phyloP scores from a whole-genome alignment of 1,140 invertebrate species.

The Mizuhopecten yessoensis region DNA sequence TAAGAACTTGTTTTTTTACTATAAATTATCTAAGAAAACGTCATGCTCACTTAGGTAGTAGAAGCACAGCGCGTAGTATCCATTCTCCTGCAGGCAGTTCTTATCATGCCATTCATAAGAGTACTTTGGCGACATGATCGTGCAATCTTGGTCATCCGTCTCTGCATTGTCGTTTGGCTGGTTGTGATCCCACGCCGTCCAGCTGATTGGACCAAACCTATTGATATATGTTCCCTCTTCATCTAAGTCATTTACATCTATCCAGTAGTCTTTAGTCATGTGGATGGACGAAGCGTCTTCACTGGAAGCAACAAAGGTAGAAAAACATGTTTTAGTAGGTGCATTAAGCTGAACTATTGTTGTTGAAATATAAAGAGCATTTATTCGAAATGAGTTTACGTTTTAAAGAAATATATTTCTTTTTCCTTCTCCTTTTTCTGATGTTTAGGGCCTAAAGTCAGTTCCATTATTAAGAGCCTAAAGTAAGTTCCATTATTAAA shows the following conservation, averaged over 20 bases:
- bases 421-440: too few species aligned
- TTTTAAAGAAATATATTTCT: too few species aligned
- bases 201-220: background rate
- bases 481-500: too few species aligned
- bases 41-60: background rate
- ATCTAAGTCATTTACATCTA: background rate
- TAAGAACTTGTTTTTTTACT: too few species aligned
- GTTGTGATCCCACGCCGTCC: background rate
- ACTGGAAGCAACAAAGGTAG: background rate
- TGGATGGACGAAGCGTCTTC: background rate
- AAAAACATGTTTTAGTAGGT: too few species aligned
- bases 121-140: background rate
- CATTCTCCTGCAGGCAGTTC: background rate
- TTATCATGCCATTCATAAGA: background rate
- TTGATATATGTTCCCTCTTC: background rate
- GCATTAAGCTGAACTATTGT: too few species aligned
- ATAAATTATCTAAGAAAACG: too few species aligned
- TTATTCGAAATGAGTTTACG: too few species aligned
- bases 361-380: too few species aligned
- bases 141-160: background rate
- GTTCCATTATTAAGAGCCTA: too few species aligned
- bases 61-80: background rate
- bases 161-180: background rate
- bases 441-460: too few species aligned
- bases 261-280: background rate